Percentiles rank a stretch among this genome's conserved stretches.
phyloP scores from a whole-genome alignment of 2,888 invertebrate genomes.

The Exocentrus adspersus region DNA sequence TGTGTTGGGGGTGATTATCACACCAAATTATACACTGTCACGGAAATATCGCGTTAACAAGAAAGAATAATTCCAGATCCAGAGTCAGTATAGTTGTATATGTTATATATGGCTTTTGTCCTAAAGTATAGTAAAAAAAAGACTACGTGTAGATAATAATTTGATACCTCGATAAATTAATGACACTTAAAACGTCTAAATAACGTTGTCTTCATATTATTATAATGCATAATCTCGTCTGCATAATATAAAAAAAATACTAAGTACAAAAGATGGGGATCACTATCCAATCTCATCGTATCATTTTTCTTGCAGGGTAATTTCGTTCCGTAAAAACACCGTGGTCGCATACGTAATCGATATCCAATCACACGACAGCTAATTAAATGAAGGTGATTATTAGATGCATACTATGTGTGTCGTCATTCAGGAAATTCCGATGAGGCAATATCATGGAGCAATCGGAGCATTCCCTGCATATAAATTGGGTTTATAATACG shows the following conservation, averaged over 20 bases:
- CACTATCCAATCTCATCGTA: too few species aligned
- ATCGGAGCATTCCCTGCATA: conserved; percentile 18
- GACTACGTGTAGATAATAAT: too few species aligned
- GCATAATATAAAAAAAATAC: too few species aligned
- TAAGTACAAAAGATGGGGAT: too few species aligned
- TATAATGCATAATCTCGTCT: too few species aligned
- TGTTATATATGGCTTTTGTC: too few species aligned
- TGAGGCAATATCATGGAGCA: conserved; percentile 9
- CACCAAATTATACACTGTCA: background rate
- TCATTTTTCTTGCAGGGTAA: too few species aligned
- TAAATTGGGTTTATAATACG: conserved; percentile 5
- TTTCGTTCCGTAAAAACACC: background rate
- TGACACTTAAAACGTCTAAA: too few species aligned
- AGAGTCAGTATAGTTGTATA: background rate
- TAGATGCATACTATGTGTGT: background rate
- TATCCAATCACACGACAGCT: background rate
- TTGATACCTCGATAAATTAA: too few species aligned
- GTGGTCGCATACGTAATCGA: background rate
- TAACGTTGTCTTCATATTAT: too few species aligned
- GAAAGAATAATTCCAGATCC: background rate
- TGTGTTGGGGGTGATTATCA: background rate
- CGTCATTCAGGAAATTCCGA: conserved; percentile 15
- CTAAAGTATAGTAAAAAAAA: too few species aligned
- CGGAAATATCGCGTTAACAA: background rate
- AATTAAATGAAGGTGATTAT: background rate